Percentiles rank a stretch among this genome's conserved stretches.
Conservation (phyloP, 2,797 vertebrate species). For the Falco biarmicus region DNA sequence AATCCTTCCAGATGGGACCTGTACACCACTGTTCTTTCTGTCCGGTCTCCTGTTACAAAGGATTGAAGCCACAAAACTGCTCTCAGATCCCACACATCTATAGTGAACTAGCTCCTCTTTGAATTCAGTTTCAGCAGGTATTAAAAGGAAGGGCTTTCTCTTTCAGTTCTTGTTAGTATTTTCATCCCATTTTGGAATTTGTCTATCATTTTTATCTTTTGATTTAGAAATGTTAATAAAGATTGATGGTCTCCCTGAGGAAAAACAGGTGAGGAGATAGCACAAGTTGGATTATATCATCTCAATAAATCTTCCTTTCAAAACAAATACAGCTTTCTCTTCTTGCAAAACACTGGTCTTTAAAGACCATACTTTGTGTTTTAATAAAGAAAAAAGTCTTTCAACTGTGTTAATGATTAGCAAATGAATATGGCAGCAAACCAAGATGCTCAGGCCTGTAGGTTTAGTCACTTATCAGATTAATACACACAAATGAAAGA, state of each 20-base stretch:
- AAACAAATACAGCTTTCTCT: slow-evolving; percentile 72
- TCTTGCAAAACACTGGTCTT: slow-evolving; percentile 60
- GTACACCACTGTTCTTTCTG: neutral
- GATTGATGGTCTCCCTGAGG: slow-evolving; percentile 75
- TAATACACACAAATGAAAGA: slow-evolving; percentile 14
- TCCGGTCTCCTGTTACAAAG: slow-evolving; percentile 10
- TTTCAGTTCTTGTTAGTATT: slow-evolving; percentile 41
- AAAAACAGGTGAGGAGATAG: slow-evolving; percentile 79
- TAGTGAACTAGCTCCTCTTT: neutral
- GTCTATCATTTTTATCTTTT: slow-evolving; percentile 74
- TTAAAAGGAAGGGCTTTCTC: slow-evolving; percentile 29
- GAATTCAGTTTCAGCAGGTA: slow-evolving; percentile 10
- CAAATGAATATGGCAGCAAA: slow-evolving; percentile 36
- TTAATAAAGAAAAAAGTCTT: slow-evolving; percentile 64
- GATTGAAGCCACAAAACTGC: neutral
- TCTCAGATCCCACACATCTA: slow-evolving; percentile 11
- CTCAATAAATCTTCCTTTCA: slow-evolving; percentile 74
- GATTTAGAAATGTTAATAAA: slow-evolving; percentile 69
- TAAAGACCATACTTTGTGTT: slow-evolving; percentile 35
- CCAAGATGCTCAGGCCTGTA: slow-evolving; percentile 41
- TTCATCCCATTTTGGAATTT: slow-evolving; percentile 69
- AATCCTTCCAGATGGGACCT: slow-evolving; percentile 23
- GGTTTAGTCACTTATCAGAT: slow-evolving; percentile 54
- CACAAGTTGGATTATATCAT: slow-evolving; percentile 67
- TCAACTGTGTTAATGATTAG: slow-evolving; percentile 51